Evolutionary conservation across 2,113 vertebrate species (phyloP).

Genomic region (Melozone crissalis): DNA sequence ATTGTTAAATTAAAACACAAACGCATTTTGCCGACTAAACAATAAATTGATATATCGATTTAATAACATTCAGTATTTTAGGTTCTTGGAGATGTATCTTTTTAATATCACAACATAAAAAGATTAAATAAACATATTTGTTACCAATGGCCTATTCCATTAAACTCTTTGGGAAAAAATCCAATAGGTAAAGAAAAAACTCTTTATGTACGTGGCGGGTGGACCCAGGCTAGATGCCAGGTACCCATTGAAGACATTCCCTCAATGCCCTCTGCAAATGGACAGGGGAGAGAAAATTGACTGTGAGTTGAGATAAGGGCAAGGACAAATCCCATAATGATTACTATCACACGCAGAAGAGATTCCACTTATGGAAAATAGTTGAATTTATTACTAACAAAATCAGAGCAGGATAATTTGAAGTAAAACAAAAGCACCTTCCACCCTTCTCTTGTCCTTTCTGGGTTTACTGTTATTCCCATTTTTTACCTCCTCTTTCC

Average conservation of each 20-base stretch:
- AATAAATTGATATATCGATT: neutral
- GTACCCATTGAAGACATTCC: neutral
- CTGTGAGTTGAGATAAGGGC: neutral
- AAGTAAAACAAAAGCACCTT: neutral
- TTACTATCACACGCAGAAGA: neutral
- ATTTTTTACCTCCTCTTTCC: neutral
- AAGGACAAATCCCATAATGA: neutral
- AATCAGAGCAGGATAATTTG: neutral
- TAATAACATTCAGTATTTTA: neutral
- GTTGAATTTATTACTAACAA: neutral
- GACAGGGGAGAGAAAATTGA: neutral
- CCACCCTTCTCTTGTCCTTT: accelerated
- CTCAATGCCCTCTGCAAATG: neutral
- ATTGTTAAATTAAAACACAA: neutral
- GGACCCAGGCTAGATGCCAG: neutral
- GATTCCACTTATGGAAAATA: neutral
- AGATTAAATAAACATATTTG: neutral
- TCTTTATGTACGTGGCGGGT: neutral
- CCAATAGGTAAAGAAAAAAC: accelerated
- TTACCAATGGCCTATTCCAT: neutral
- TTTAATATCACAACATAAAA: neutral
- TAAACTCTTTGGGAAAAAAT: neutral
- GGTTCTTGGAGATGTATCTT: neutral
- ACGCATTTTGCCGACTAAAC: neutral
- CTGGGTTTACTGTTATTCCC: accelerated